Evolutionary conservation across 2,888 invertebrate species (phyloP).

Genomic region (Caenorhabditis panamensis): DNA sequence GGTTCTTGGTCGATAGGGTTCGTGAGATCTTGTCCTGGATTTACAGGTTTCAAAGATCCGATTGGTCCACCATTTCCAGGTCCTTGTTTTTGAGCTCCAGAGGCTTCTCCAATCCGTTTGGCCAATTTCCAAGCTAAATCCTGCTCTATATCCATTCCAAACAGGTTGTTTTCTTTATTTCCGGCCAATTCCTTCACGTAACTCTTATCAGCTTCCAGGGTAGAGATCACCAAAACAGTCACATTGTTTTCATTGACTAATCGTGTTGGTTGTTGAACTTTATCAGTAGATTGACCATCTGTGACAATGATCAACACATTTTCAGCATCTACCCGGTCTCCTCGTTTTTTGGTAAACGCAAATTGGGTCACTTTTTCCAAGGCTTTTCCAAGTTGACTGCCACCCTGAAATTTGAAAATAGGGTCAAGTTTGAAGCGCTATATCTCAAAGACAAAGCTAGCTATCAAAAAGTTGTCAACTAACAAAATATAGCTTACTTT

Average conservation of each 20-base stretch:
- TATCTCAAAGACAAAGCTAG: too few relatives aligned
- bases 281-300: slow-evolving; percentile 70
- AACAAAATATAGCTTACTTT: too few relatives aligned
- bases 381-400: slow-evolving; percentile 73
- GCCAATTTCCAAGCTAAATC: slow-evolving; percentile 73
- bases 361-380: slow-evolving; percentile 75
- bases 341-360: slow-evolving; percentile 76
- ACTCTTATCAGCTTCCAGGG: slow-evolving; percentile 70
- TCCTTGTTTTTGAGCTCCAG: background rate
- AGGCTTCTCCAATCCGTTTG: slow-evolving; percentile 60
- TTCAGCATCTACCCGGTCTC: slow-evolving; percentile 75
- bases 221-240: slow-evolving; percentile 74
- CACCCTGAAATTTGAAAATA: slow-evolving; percentile 62
- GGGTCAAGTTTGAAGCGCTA: too few relatives aligned
- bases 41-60: slow-evolving; percentile 17
- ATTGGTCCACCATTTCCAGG: background rate
- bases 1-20: background rate
- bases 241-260: slow-evolving; percentile 70
- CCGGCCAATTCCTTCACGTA: slow-evolving; percentile 69
- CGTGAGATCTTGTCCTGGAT: slow-evolving; percentile 5
- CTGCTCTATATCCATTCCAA: slow-evolving; percentile 43
- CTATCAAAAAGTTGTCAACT: too few relatives aligned
- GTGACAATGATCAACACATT: slow-evolving; percentile 76
- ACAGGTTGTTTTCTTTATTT: slow-evolving; percentile 39
- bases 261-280: slow-evolving; percentile 67